Evolutionary conservation across 2,113 vertebrate genomes (phyloP), one percentile per base, ranked within the genome.

Genomic region (Balaeniceps rex): DNA sequence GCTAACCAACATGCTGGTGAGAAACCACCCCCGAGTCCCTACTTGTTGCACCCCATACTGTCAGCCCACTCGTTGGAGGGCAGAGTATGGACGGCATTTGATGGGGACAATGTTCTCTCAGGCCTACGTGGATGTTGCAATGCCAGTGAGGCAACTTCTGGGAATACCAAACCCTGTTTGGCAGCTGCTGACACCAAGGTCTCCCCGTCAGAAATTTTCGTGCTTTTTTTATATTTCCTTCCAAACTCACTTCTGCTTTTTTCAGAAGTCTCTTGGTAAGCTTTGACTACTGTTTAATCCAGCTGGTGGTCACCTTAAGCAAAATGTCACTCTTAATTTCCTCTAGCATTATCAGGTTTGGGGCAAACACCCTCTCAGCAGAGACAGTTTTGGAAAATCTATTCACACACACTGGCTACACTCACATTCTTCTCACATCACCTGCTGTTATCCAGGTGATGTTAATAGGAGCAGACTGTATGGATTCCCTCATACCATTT

Each of bases 41-140:
- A 0, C 26, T 18, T 46, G 12, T 38, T 40, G 21, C 26, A 19
- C 8, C 7, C 44, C 0, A 1, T 46, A 10, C 69, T 47, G 16
- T 44, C 22, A 29, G 17, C 60, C 46, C 29, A 8, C 31, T 58
- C 0, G 0, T 18, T 75, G 47, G 7, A 47, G 57, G 38, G 33
- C 71, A 60, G 33, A 33, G 13, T 29, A 12, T 1, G 1, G 60
- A 4, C 1, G 8, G 19, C 42, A 4, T 38, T 58, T 46, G 25
- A 15, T 1, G 3, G 36, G 64, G n/a, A 60, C 0, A 3, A 26
- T 38, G 46, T 10, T 54, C 19, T 34, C 16, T 61, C 44, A 58
- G 36, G 29, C 24, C 22, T 10, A 12, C 13, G 13, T 29, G 46
- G 34, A n/a, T 0, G 0, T 34, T 44, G 72, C 60, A 46, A 7